These are phyloP conservation scores for Neodontobutis hainanensis DNA, from an alignment of 2,113 vertebrate species.

Conservation along the genomic window DNA sequence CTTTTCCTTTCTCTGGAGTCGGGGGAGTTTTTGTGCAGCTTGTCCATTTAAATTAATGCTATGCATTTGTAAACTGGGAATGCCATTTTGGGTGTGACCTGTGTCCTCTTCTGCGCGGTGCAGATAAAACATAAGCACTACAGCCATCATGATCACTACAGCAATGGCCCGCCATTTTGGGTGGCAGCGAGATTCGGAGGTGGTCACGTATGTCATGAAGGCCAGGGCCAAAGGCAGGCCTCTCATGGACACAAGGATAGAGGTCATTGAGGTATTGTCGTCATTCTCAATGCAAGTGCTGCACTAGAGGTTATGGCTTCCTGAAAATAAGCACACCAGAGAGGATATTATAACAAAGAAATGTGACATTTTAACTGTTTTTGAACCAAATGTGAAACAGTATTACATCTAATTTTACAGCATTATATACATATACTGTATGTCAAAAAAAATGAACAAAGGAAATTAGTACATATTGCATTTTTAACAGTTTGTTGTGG, in stretches of 20 bases:
- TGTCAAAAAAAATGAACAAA: too few relatives aligned
- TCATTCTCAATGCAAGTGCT: slow-evolving; percentile 79
- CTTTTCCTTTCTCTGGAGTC: slow-evolving; percentile 11
- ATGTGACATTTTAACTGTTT: too few relatives aligned
- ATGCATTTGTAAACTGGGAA: too few relatives aligned
- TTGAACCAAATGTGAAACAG: too few relatives aligned
- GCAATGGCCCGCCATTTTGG: slow-evolving; percentile 88
- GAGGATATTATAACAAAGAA: neutral
- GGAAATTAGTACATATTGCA: too few relatives aligned
- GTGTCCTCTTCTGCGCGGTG: slow-evolving; percentile 70
- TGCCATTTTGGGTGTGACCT: slow-evolving; percentile 41
- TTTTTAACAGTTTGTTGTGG: too few relatives aligned
- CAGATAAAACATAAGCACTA: slow-evolving; percentile 81
- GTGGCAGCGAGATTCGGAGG: slow-evolving; percentile 85
- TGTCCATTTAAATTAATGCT: neutral
- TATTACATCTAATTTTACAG: too few relatives aligned
- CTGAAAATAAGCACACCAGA: slow-evolving; percentile 55
- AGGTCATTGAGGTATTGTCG: slow-evolving; percentile 80
- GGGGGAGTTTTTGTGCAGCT: neutral
- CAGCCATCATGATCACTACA: slow-evolving; percentile 65
- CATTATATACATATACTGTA: too few relatives aligned
- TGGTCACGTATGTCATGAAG: slow-evolving; percentile 82
- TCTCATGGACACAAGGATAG: slow-evolving; percentile 81
- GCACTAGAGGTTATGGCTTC: slow-evolving; percentile 39
- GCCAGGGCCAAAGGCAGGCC: slow-evolving; percentile 82